Conservation (phyloP, 2,113 vertebrate genomes). For the Lagopus leucura region DNA sequence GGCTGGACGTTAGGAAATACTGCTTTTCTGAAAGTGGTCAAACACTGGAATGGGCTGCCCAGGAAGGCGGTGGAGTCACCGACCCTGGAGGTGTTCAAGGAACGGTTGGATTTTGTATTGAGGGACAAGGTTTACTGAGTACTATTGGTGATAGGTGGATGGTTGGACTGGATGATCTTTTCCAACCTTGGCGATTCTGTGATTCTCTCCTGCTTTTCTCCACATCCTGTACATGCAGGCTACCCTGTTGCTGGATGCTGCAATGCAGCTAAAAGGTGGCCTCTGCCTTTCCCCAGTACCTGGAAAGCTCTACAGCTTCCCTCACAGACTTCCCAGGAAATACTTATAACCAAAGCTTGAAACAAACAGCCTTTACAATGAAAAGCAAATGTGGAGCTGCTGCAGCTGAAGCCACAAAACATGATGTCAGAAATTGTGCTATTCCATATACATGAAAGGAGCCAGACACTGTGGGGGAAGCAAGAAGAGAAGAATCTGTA, state of each 20-base stretch:
- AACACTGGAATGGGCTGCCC: too few species aligned
- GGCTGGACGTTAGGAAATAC: too few species aligned
- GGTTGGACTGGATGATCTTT: too few species aligned
- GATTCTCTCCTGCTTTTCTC: neutral
- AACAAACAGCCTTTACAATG: neutral
- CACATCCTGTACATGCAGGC: neutral
- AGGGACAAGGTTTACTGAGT: too few species aligned
- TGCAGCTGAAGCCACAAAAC: neutral
- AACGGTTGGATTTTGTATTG: too few species aligned
- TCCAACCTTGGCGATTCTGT: too few species aligned
- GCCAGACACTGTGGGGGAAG: fast-evolving
- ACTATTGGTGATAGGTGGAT: too few species aligned
- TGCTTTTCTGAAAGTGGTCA: too few species aligned
- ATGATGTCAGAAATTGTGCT: neutral
- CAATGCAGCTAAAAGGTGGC: neutral
- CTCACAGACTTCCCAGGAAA: neutral
- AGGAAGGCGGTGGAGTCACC: too few species aligned
- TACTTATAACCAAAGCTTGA: neutral
- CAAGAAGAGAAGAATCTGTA: neutral
- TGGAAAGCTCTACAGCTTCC: neutral
- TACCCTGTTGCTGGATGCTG: neutral
- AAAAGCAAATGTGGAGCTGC: neutral
- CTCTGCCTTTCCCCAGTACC: neutral
- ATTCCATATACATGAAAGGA: fast-evolving
- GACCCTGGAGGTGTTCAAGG: too few species aligned